Percentiles rank a stretch among this genome's conserved stretches.
phyloP scores from a whole-genome alignment of 2,797 vertebrate genomes.

The Potorous gilbertii region DNA sequence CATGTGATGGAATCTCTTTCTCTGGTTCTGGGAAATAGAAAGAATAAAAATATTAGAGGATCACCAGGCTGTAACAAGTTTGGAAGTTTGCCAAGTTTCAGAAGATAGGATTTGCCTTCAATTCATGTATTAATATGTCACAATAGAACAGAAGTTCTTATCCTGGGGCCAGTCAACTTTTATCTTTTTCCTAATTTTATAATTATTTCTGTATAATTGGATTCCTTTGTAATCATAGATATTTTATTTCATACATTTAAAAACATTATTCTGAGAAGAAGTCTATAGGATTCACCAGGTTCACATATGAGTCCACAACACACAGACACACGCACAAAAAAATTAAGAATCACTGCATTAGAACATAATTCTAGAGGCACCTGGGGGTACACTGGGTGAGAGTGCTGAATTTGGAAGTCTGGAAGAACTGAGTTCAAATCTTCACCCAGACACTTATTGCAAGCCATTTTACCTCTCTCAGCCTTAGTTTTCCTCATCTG shows the following conservation, averaged over 20 bases:
- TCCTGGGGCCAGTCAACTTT: not conserved
- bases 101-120: not conserved
- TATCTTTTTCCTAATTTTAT: not conserved
- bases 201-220: not conserved
- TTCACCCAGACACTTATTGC: not conserved
- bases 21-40: not conserved
- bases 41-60: not conserved
- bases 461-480: not conserved
- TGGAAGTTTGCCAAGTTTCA: not conserved
- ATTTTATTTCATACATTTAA: not conserved
- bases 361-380: not conserved
- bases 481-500: not conserved
- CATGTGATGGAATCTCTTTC: not conserved
- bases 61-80: not conserved
- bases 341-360: no score
- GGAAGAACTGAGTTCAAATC: not conserved
- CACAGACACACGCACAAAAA: no score
- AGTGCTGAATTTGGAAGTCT: not conserved
- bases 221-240: not conserved
- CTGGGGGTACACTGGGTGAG: not conserved
- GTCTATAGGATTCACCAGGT: not conserved
- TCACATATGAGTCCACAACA: not conserved
- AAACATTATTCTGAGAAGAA: not conserved
- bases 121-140: not conserved
- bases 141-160: not conserved